phyloP scores from a whole-genome alignment of 2,888 invertebrate genomes.

The Zaprionus bogoriensis region DNA sequence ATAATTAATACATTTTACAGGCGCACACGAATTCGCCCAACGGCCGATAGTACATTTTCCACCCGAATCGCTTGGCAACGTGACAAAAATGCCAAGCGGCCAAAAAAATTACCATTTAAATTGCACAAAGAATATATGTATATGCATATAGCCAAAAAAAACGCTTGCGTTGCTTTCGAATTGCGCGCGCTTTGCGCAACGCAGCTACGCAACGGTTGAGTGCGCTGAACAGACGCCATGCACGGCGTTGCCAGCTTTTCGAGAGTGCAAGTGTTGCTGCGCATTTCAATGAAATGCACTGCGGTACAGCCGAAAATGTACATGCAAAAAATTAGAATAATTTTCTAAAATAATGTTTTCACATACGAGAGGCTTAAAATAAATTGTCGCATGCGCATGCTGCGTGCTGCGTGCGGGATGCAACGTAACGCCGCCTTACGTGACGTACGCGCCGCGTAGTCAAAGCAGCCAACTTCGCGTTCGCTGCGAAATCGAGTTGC shows the following conservation, averaged over 20 bases:
- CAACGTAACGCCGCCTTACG: conserved; percentile 2
- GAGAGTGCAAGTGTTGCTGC: not conserved
- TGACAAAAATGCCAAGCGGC: conserved; percentile 49
- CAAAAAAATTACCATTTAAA: conserved; percentile 25
- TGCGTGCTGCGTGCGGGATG: too few relatives aligned
- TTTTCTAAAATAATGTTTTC: not conserved
- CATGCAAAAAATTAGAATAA: not conserved
- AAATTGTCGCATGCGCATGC: too few relatives aligned
- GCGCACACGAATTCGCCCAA: conserved; percentile 30
- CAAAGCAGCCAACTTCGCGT: conserved; percentile 40
- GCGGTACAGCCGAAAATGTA: not conserved
- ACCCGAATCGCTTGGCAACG: conserved; percentile 50
- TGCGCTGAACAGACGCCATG: conserved; percentile 10
- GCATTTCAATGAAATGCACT: not conserved
- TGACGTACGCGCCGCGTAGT: conserved; percentile 12
- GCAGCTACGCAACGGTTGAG: conserved; percentile 14
- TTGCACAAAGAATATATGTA: not conserved
- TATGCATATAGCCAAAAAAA: not conserved
- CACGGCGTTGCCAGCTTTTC: conserved; percentile 43
- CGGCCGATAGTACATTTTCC: conserved; percentile 22
- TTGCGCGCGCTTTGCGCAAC: conserved; percentile 1
- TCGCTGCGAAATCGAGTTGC: conserved; percentile 11
- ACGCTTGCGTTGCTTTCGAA: not conserved
- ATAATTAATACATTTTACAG: conserved; percentile 24
- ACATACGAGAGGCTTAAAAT: too few relatives aligned